A percentile compares a stretch with the other conserved stretches of the same genome.
phyloP scores from a whole-genome alignment of 2,113 vertebrate species.

The Pycnonotus jocosus region DNA sequence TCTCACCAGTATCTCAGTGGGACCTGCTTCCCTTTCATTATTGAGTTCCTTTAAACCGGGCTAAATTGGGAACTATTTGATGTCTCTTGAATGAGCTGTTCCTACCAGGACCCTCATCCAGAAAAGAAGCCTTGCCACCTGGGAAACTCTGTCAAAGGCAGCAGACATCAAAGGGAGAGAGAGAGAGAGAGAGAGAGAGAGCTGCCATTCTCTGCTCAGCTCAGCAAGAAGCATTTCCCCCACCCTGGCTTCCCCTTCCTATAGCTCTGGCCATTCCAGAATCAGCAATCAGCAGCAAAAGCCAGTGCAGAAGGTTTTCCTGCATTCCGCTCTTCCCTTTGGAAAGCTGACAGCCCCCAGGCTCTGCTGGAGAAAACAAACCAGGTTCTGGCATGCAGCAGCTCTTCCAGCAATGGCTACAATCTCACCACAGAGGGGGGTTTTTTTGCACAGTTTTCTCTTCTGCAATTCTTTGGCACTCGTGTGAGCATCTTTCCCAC shows the following conservation, averaged over 20 bases:
- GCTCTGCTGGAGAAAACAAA: background rate
- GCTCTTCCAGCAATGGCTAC: background rate
- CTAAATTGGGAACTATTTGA: slow-evolving; percentile 45
- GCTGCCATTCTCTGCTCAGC: background rate
- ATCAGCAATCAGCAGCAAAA: background rate
- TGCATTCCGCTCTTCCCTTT: background rate
- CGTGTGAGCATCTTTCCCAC: background rate
- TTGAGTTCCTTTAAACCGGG: slow-evolving; percentile 9
- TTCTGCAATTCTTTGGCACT: background rate
- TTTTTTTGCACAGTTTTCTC: fast-evolving
- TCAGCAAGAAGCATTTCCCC: background rate
- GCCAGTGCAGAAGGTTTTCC: background rate
- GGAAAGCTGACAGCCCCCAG: background rate
- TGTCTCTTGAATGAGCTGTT: slow-evolving; percentile 24
- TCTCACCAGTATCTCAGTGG: background rate
- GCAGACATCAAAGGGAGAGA: slow-evolving; percentile 34
- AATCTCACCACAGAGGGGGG: background rate
- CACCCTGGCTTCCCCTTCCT: background rate
- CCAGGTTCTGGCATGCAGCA: background rate
- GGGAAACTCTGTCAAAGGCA: slow-evolving; percentile 25
- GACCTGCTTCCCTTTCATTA: slow-evolving; percentile 15
- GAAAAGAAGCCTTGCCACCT: background rate
- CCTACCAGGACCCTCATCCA: slow-evolving; percentile 24
- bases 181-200: no score
- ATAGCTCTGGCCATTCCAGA: background rate